These are phyloP conservation scores for Calcarius ornatus DNA, from an alignment of 2,113 vertebrate genomes.

Conservation along the genomic window DNA sequence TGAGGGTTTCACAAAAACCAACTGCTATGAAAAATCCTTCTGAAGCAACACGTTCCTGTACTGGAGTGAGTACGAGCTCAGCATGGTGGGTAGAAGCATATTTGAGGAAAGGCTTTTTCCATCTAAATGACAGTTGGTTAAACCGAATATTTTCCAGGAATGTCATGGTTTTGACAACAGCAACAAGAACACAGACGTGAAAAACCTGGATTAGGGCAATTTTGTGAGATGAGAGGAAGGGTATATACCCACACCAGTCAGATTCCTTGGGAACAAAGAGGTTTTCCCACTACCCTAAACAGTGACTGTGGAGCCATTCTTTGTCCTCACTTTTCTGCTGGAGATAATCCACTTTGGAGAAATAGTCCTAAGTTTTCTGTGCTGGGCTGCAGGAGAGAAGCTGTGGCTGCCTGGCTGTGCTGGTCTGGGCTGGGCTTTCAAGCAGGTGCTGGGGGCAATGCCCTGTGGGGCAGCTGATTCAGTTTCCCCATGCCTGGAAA, in stretches of 20 bases:
- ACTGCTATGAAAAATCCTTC: rapidly evolving
- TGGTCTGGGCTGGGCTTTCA: background rate
- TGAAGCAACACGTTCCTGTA: background rate
- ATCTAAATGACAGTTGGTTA: background rate
- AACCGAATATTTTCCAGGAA: background rate
- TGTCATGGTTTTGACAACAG: background rate
- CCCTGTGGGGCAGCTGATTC: rapidly evolving
- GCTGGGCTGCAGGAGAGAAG: too few species aligned
- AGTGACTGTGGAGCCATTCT: rapidly evolving
- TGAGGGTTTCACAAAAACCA: rapidly evolving
- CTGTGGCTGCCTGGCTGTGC: rapidly evolving
- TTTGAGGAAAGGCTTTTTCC: background rate
- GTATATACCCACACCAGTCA: rapidly evolving
- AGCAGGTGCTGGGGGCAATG: rapidly evolving
- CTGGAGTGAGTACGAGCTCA: rapidly evolving
- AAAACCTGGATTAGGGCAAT: rapidly evolving
- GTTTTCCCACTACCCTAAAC: background rate
- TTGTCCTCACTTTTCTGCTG: background rate
- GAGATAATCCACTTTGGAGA: background rate
- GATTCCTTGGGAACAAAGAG: background rate
- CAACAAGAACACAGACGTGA: background rate
- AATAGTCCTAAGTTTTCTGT: background rate
- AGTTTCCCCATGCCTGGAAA: rapidly evolving
- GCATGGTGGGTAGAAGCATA: background rate
- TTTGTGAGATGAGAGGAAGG: background rate